Percentiles rank a stretch among this genome's conserved stretches.
Evolutionary conservation across 64 coral and sea anemone species (phyloP).

Genomic region (Montipora capricornis): DNA sequence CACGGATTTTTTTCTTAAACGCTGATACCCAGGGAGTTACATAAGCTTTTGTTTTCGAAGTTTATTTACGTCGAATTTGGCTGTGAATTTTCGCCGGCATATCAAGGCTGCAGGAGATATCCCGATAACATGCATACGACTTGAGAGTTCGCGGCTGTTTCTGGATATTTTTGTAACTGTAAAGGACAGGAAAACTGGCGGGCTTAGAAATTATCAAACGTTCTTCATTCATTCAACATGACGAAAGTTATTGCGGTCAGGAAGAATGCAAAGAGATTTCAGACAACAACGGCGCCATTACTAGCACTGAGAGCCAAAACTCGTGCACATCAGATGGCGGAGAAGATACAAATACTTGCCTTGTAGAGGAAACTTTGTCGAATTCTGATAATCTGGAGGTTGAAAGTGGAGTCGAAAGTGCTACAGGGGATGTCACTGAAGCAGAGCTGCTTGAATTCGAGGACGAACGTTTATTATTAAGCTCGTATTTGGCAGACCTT

Average conservation of each 20-base stretch:
- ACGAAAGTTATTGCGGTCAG: not conserved
- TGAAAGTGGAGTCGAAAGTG: slow-evolving; percentile 80
- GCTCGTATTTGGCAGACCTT: slow-evolving; percentile 20
- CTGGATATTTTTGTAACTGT: not conserved
- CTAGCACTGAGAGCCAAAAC: not conserved
- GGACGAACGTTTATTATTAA: slow-evolving; percentile 3
- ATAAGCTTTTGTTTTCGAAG: not conserved
- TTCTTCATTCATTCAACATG: slow-evolving; percentile 47
- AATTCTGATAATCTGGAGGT: slow-evolving; percentile 72
- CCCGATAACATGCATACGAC: not conserved
- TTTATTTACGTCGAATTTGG: not conserved
- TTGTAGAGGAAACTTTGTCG: slow-evolving; percentile 49
- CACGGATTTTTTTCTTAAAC: not conserved
- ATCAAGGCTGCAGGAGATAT: not conserved
- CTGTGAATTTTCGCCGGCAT: not conserved
- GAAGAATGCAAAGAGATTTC: slow-evolving; percentile 1
- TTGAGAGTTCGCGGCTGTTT: not conserved
- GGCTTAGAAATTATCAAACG: slow-evolving; percentile 49
- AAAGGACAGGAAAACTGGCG: slow-evolving; percentile 37
- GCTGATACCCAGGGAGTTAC: not conserved
- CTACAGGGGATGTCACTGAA: slow-evolving; percentile 38
- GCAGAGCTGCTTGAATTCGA: slow-evolving; percentile 6
- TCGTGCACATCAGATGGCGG: not conserved
- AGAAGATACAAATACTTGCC: not conserved
- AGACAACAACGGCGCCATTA: no score